Percentiles rank a stretch among this genome's conserved stretches.
Conservation (phyloP, 2,888 invertebrate genomes). For the Auanema freiburgensis region DNA sequence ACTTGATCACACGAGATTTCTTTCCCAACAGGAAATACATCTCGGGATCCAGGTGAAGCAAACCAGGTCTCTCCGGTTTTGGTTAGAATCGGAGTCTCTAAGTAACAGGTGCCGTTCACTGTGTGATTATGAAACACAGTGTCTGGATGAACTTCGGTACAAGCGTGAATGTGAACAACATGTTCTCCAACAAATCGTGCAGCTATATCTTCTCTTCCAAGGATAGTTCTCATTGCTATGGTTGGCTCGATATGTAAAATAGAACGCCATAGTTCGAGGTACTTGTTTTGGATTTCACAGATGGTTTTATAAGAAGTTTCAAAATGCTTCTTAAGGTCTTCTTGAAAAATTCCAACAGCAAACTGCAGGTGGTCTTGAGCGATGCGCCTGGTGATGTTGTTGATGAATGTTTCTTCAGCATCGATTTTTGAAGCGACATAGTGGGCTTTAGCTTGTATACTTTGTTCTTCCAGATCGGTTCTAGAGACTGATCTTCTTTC, state of each 20-base stretch:
- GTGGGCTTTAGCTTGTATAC: neutral
- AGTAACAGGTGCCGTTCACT: conserved; percentile 20
- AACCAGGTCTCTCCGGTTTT: neutral
- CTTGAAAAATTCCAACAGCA: neutral
- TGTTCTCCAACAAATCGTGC: conserved; percentile 21
- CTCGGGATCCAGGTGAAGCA: conserved; percentile 2
- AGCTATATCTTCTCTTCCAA: conserved; percentile 22
- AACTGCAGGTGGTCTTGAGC: neutral
- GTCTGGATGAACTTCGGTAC: conserved; percentile 2
- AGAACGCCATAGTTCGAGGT: conserved; percentile 16
- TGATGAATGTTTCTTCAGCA: neutral
- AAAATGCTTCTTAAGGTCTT: neutral
- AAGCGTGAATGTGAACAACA: conserved; percentile 16
- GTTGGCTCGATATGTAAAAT: conserved; percentile 25
- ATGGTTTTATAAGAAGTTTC: conserved; percentile 2
- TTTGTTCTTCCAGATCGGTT: neutral
- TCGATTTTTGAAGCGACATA: neutral
- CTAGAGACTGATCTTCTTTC: neutral
- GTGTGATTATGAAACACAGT: conserved; percentile 14
- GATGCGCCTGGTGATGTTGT: neutral
- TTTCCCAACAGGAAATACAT: neutral
- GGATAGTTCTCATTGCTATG: conserved; percentile 21
- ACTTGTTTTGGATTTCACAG: conserved; percentile 22
- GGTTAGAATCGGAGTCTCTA: conserved; percentile 18
- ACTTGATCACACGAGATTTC: neutral